Evolutionary conservation across 2,888 invertebrate species (phyloP).

Genomic region (Folsomia manolachei): DNA sequence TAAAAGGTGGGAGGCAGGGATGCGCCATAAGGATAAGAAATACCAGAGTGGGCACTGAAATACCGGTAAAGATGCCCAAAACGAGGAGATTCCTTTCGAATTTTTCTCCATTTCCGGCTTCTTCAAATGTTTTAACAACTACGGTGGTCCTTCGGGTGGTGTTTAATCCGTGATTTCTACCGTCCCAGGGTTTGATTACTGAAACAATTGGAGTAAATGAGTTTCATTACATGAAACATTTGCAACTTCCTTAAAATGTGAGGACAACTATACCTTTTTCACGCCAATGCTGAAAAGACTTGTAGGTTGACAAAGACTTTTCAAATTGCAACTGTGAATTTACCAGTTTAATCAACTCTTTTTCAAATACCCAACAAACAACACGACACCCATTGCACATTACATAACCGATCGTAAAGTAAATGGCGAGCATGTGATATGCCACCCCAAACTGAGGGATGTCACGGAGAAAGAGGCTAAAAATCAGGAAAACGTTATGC

Average conservation of each 20-base stretch:
- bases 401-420: constrained; percentile 26
- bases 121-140: constrained; percentile 13
- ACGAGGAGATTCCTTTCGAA: constrained; percentile 17
- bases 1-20: constrained; percentile 30
- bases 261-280: not conserved
- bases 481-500: constrained; percentile 28
- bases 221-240: not conserved
- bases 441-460: constrained; percentile 21
- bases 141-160: too few relatives aligned
- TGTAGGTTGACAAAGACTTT: not conserved
- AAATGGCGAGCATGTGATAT: constrained; percentile 31
- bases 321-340: constrained; percentile 26
- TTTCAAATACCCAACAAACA: constrained; percentile 22
- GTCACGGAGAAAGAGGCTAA: constrained; percentile 17
- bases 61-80: constrained; percentile 24
- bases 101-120: constrained; percentile 16
- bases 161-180: not conserved
- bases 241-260: too few relatives aligned
- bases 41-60: constrained; percentile 23
- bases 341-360: constrained; percentile 26
- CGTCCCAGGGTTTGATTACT: not conserved
- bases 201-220: too few relatives aligned
- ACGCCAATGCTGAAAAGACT: not conserved
- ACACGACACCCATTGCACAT: constrained; percentile 26
- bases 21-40: constrained; percentile 29